Evolutionary conservation across 2,888 invertebrate genomes (phyloP).

Genomic region (Corbicula japonica): DNA sequence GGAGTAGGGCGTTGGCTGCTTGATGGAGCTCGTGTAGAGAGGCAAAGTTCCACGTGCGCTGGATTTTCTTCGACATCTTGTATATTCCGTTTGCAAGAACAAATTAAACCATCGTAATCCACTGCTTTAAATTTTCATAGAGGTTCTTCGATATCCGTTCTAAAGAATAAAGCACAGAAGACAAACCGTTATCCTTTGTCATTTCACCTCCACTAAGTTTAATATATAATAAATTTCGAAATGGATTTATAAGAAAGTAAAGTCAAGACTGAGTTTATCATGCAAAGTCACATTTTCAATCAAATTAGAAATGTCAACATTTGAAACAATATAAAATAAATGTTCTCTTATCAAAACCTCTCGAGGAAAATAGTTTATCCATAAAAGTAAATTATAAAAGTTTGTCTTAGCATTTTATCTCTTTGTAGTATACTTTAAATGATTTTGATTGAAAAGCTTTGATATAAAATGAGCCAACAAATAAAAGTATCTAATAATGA

Average conservation of each 20-base stretch:
- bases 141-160: no score
- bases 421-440: background rate
- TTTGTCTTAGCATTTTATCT: conserved; percentile 40
- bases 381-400: conserved; percentile 43
- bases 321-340: conserved; percentile 47
- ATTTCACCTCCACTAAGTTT: no score
- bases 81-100: no score
- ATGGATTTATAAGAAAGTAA: no score
- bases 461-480: conserved; percentile 12
- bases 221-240: no score
- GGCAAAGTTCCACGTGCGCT: conserved; percentile 71
- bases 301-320: conserved; percentile 42
- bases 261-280: no score
- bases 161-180: no score
- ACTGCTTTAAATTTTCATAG: no score
- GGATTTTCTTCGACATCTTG: no score
- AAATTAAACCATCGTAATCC: no score
- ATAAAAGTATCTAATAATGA: conserved; percentile 29
- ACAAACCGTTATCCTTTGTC: no score
- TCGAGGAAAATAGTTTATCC: conserved; percentile 26
- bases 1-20: conserved; percentile 71
- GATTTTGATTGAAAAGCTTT: conserved; percentile 32
- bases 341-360: conserved; percentile 40
- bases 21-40: conserved; percentile 74
- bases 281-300: conserved; percentile 15